Percentiles rank a stretch among this genome's conserved stretches.
Conservation (phyloP, 2,797 vertebrate species). For the Pteronotus mesoamericanus region DNA sequence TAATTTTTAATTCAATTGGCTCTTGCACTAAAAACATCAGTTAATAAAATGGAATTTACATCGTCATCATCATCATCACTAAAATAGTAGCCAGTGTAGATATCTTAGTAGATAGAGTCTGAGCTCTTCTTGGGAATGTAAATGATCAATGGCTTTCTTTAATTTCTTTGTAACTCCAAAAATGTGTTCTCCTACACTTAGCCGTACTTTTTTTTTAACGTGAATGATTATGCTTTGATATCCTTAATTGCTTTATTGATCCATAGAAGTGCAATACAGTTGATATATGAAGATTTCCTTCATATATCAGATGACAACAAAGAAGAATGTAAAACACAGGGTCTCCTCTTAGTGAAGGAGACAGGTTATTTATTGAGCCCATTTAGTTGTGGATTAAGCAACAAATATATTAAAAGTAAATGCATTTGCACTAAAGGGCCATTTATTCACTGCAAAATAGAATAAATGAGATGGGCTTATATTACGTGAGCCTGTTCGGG, state of each 20-base stretch:
- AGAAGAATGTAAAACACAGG: background rate
- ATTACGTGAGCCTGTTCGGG: background rate
- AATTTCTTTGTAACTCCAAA: background rate
- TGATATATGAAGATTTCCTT: background rate
- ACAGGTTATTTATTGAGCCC: background rate
- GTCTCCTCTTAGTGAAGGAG: background rate
- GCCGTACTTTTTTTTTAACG: background rate
- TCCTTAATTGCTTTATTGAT: background rate
- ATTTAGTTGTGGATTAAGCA: background rate
- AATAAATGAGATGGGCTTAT: background rate
- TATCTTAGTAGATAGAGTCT: background rate
- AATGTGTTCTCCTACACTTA: background rate
- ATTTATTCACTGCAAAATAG: background rate
- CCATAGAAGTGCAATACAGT: background rate
- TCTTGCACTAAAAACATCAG: background rate
- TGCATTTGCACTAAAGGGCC: background rate
- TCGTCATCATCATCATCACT: background rate
- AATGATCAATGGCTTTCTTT: background rate
- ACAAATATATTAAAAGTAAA: background rate
- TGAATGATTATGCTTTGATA: background rate
- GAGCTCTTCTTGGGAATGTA: background rate
- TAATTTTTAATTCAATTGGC: background rate
- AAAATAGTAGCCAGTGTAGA: background rate
- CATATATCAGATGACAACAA: background rate
- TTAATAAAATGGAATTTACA: background rate